These are phyloP conservation scores for Andrena camellia DNA, from an alignment of 2,888 invertebrate genomes.

Conservation along the genomic window DNA sequence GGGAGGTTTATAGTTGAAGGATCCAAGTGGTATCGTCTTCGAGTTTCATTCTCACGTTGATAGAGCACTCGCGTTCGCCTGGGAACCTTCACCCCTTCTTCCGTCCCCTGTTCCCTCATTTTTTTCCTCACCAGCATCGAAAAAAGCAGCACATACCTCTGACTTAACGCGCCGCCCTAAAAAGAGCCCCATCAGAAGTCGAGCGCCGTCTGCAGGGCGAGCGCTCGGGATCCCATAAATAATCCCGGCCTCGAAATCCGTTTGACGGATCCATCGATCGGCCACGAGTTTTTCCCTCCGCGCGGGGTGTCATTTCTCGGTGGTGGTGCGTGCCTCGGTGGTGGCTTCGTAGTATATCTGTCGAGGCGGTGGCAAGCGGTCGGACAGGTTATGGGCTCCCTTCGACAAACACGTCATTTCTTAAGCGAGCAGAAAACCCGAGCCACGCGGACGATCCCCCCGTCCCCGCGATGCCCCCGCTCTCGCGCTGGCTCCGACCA, in stretches of 20 bases:
- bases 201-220: background rate
- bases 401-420: slow-evolving; percentile 73
- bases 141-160: slow-evolving; percentile 1
- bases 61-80: too few species aligned
- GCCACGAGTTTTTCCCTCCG: slow-evolving; percentile 47
- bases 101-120: background rate
- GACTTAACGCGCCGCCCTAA: slow-evolving; percentile 10
- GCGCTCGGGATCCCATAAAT: slow-evolving; percentile 58
- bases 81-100: background rate
- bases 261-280: slow-evolving; percentile 71
- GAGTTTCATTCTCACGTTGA: too few species aligned
- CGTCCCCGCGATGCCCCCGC: slow-evolving; percentile 43
- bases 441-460: slow-evolving; percentile 49
- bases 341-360: slow-evolving; percentile 52
- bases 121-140: background rate
- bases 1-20: too few species aligned
- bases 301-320: slow-evolving; percentile 41
- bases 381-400: slow-evolving; percentile 66
- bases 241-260: slow-evolving; percentile 68
- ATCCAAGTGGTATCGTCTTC: too few species aligned
- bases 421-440: slow-evolving; percentile 63
- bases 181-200: slow-evolving; percentile 36
- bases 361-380: slow-evolving; percentile 58
- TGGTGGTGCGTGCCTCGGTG: slow-evolving; percentile 44
- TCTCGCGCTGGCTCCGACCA: slow-evolving; percentile 21